Evolutionary conservation across 2,113 vertebrate species (phyloP).

Genomic region (Noctilio leporinus): DNA sequence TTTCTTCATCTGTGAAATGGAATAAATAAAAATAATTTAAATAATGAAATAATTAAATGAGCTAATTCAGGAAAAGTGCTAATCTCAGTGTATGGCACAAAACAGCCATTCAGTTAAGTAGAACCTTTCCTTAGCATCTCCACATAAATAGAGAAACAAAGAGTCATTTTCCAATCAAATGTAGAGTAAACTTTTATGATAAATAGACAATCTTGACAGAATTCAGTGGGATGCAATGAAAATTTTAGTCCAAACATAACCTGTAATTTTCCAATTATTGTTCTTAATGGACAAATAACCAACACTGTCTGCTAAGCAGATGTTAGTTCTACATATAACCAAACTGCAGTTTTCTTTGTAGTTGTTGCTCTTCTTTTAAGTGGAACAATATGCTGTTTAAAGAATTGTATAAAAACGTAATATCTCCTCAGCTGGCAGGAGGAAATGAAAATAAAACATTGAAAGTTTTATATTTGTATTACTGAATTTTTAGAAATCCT

Average conservation of each 20-base stretch:
- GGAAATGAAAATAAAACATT: conserved; percentile 35
- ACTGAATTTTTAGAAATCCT: neutral
- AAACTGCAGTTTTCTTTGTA: conserved; percentile 16
- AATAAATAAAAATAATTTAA: neutral
- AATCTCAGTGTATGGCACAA: neutral
- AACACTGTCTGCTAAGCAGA: neutral
- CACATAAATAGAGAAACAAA: neutral
- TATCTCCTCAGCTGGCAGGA: neutral
- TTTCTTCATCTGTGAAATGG: neutral
- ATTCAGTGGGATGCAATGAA: neutral
- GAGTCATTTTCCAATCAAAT: neutral
- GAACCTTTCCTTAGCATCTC: neutral
- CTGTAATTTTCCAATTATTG: neutral
- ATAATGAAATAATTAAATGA: neutral
- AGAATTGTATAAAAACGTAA: neutral
- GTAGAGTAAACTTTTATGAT: neutral
- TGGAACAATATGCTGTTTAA: neutral
- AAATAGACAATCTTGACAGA: neutral
- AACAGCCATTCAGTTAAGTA: neutral
- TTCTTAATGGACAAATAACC: neutral
- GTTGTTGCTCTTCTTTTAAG: neutral
- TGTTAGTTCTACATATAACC: neutral
- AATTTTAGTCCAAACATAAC: neutral
- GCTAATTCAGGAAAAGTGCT: neutral
- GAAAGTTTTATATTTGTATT: neutral